Evolutionary conservation across 2,888 invertebrate genomes (phyloP), one percentile per base, ranked within the genome.

Genomic region (Lepeophtheirus nordmannii): DNA sequence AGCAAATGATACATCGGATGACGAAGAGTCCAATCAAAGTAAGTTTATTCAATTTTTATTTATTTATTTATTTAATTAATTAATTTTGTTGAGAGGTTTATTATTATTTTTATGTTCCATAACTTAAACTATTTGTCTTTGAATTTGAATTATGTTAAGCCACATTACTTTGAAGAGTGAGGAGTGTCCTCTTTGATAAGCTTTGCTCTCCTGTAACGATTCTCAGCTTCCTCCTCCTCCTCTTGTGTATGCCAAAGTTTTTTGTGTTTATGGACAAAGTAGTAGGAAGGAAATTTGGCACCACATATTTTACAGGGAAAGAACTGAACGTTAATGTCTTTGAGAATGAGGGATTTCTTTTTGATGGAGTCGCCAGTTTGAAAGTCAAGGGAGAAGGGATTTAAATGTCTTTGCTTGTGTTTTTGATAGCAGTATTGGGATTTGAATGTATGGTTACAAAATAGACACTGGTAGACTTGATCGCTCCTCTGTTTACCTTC

Each of bases 261-360:
- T 65, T 89, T 79, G 74, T 91, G 91, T 73, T 91, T 91, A 75
- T 91, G 90, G 30, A 90, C 90, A 78, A 91, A 91, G 77, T 91
- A 91, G 74, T 91, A 91, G 70, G 89, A 89, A 1, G 91, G 91
- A 75, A 91, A 91, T 75, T 90, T 90, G 71, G 83, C 87, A 22
- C 91, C 90, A 76, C 91, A 91, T 0, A 87, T 89, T 77, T 90
- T 91, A 77, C 91, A 91, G 0, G 91, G 90, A 76, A 90, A 91
- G 78, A 90, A 91, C 75, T 90, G 90, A 0, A 90, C 82, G 72
- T 89, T 85, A 75, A 88, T 82, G 71, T 86, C 85, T 62, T 85
- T 74, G 7, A 83, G 78, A 65, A 64, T 53, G 9, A 59, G 62
- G 10, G 60, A 60, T 23, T 63, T 46, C 37, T 82, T 79, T 1